Conservation (phyloP, 2,113 vertebrate genomes). For the Callocephalon fimbriatum region DNA sequence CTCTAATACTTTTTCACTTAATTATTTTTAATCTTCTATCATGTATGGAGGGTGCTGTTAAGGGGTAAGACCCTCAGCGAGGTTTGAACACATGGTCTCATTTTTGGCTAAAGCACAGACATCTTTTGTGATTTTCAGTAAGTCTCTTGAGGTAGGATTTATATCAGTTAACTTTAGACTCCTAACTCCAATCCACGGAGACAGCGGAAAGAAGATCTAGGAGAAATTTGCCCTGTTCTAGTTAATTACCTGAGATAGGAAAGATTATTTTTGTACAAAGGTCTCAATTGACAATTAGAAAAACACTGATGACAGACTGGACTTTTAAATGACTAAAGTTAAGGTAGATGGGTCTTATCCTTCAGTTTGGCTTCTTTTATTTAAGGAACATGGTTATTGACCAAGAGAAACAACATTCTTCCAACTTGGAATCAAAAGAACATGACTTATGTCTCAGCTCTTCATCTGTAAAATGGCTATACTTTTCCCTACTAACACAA, state of each 20-base stretch:
- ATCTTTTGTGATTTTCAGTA: not conserved
- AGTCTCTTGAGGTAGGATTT: not conserved
- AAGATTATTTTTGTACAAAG: not conserved
- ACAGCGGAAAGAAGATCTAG: not conserved
- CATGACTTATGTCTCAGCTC: not conserved
- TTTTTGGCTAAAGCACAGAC: not conserved
- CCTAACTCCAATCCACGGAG: not conserved
- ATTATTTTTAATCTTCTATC: not conserved
- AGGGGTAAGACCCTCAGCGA: not conserved
- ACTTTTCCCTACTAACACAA: not conserved
- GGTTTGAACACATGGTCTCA: not conserved
- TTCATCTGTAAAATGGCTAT: not conserved
- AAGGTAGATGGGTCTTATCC: not conserved
- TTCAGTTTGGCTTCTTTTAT: not conserved
- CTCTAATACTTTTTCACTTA: not conserved
- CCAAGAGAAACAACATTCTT: not conserved
- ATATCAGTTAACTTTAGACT: not conserved
- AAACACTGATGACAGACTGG: not conserved
- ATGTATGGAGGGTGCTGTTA: not conserved
- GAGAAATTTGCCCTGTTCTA: not conserved
- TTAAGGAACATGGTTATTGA: not conserved
- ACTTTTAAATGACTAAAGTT: not conserved
- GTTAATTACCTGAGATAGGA: not conserved
- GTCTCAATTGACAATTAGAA: accelerated
- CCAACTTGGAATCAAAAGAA: not conserved